These are phyloP conservation scores for Epinephelus coioides DNA, from an alignment of 2,797 vertebrate species.

Conservation along the genomic window DNA sequence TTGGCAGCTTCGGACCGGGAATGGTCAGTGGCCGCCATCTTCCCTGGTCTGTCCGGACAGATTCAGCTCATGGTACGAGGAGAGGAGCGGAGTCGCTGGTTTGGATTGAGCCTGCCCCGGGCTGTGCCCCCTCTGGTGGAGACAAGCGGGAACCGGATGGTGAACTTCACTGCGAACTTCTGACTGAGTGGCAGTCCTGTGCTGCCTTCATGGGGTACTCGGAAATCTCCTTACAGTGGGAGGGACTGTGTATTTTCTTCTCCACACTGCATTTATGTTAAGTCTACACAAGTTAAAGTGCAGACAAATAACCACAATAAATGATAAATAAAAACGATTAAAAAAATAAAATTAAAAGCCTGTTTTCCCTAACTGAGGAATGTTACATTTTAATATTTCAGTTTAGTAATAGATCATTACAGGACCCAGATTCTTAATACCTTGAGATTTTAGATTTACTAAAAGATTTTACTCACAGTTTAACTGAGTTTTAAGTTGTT, in stretches of 20 bases:
- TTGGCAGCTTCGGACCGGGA: conserved; percentile 91
- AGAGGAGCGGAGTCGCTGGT: conserved; percentile 64
- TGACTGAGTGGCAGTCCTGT: conserved; percentile 35
- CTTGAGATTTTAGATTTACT: background rate
- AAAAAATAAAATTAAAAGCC: background rate
- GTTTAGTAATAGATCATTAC: background rate
- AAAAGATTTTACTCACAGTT: background rate
- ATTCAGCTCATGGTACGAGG: conserved; percentile 82
- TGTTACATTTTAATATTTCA: background rate
- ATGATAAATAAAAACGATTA: background rate
- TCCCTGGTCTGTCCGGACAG: conserved; percentile 84
- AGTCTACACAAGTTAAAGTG: background rate
- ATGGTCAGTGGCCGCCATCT: conserved; percentile 92
- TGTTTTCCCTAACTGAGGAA: background rate
- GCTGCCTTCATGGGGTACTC: conserved; percentile 62
- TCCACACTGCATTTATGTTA: background rate
- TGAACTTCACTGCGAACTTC: conserved; percentile 53
- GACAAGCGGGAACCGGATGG: background rate
- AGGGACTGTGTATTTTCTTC: background rate
- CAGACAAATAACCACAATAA: background rate
- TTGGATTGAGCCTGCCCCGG: conserved; percentile 58
- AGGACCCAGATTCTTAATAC: background rate
- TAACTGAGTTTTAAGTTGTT: background rate
- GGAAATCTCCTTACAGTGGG: background rate
- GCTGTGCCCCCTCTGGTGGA: conserved; percentile 80